Conservation (phyloP, 2,113 vertebrate genomes). For the Plestiodon gilberti region DNA sequence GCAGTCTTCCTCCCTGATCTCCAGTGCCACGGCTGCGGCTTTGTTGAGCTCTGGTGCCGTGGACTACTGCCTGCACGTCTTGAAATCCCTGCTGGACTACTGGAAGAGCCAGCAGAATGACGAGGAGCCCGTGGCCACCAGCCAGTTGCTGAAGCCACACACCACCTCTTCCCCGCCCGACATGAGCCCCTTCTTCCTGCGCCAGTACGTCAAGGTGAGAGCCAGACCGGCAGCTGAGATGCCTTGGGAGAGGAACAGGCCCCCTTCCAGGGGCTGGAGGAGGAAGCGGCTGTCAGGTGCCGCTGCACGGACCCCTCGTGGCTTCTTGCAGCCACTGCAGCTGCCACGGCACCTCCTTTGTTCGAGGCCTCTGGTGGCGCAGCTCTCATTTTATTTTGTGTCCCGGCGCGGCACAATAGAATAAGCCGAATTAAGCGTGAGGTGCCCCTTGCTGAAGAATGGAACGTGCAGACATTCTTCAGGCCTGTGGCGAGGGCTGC, state of each 20-base stretch:
- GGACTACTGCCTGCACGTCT: slow-evolving; percentile 96
- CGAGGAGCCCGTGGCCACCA: slow-evolving; percentile 89
- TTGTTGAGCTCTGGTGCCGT: slow-evolving; percentile 93
- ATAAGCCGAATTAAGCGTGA: slow-evolving; percentile 10
- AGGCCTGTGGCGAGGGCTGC: not conserved
- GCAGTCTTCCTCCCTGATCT: slow-evolving; percentile 96
- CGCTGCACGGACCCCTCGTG: not conserved
- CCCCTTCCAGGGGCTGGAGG: too few species aligned
- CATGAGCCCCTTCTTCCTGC: slow-evolving; percentile 98
- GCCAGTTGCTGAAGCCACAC: slow-evolving; percentile 95
- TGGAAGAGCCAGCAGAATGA: slow-evolving; percentile 98
- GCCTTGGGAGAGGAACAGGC: not conserved
- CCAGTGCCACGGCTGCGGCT: slow-evolving; percentile 94
- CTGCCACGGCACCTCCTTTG: rapidly evolving
- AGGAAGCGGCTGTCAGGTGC: not conserved
- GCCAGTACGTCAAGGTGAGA: slow-evolving; percentile 97
- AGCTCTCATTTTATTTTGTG: not conserved
- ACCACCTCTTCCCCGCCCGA: slow-evolving; percentile 94
- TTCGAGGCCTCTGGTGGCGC: not conserved
- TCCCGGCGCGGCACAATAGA: not conserved
- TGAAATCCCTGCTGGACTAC: slow-evolving; percentile 94
- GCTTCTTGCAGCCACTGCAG: not conserved
- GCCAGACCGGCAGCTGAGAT: not conserved
- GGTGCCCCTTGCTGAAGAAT: not conserved
- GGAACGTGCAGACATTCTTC: not conserved